A percentile compares a stretch with the other conserved stretches of the same genome.
Conservation (phyloP, 2,113 vertebrate species). For the Psammodynastes pulverulentus region DNA sequence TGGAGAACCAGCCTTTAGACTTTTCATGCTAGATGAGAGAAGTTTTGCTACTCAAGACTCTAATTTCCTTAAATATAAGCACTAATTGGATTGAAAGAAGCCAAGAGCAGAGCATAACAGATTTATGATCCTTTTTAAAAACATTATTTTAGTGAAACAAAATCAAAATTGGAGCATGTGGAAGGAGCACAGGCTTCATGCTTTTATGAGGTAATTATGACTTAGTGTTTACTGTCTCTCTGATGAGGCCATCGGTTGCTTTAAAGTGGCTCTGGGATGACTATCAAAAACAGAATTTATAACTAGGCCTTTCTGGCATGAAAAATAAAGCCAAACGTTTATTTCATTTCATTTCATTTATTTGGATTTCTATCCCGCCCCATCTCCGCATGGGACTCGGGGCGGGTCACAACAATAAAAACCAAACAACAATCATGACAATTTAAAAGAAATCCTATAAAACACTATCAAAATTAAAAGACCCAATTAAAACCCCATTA, state of each 20-base stretch:
- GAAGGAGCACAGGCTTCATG: slow-evolving; percentile 51
- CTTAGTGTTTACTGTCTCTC: slow-evolving; percentile 69
- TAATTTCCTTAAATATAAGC: slow-evolving; percentile 60
- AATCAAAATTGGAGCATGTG: slow-evolving; percentile 54
- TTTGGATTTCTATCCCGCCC: too few species aligned
- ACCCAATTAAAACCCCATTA: too few species aligned
- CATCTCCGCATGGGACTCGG: too few species aligned
- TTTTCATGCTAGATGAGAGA: slow-evolving; percentile 53
- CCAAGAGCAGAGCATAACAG: slow-evolving; percentile 58
- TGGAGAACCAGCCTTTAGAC: slow-evolving; percentile 27
- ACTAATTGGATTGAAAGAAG: slow-evolving; percentile 74
- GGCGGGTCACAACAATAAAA: too few species aligned
- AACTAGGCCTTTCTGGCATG: slow-evolving; percentile 57
- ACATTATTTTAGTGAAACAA: slow-evolving; percentile 48
- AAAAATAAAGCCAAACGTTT: slow-evolving; percentile 55
- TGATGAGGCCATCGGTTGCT: slow-evolving; percentile 65
- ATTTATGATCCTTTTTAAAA: slow-evolving; percentile 61
- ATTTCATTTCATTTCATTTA: too few species aligned
- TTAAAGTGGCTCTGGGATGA: slow-evolving; percentile 63
- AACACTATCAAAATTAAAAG: too few species aligned
- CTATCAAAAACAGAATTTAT: slow-evolving; percentile 68
- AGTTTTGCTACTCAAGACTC: slow-evolving; percentile 42
- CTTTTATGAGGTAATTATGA: slow-evolving; percentile 72
- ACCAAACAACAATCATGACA: too few species aligned
- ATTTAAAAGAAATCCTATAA: too few species aligned